A percentile compares a stretch with the other conserved stretches of the same genome.
Conservation (phyloP, 2,888 invertebrate genomes). For the Buathra laborator region DNA sequence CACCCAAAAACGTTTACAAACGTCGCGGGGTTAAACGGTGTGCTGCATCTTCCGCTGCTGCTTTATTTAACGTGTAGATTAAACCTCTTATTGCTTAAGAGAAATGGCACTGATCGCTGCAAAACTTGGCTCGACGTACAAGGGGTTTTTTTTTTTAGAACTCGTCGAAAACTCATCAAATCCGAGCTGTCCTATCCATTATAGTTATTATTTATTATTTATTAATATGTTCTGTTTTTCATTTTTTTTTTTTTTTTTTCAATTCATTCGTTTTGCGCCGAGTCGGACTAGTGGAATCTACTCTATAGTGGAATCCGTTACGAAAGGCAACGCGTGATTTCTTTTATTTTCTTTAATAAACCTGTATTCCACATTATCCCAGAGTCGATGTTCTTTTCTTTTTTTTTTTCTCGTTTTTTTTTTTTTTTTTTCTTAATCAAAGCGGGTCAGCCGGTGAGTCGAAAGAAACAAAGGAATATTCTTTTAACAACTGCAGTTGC, state of each 20-base stretch:
- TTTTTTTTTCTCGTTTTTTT: neutral
- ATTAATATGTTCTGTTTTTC: slow-evolving; percentile 41
- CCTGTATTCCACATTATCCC: slow-evolving; percentile 59
- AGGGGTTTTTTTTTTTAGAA: slow-evolving; percentile 44
- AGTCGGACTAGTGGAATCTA: slow-evolving; percentile 67
- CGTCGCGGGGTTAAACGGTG: neutral
- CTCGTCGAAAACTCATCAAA: slow-evolving; percentile 32
- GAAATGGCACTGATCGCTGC: slow-evolving; percentile 84
- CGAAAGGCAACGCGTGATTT: slow-evolving; percentile 84
- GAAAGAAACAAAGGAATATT: slow-evolving; percentile 11
- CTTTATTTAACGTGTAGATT: slow-evolving; percentile 58
- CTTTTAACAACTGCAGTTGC: slow-evolving; percentile 13
- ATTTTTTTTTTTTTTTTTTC: slow-evolving; percentile 14
- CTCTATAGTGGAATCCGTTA: slow-evolving; percentile 77
- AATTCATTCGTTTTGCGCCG: slow-evolving; percentile 58
- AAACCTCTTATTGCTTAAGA: slow-evolving; percentile 75
- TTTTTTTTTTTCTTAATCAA: slow-evolving; percentile 20
- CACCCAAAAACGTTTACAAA: slow-evolving; percentile 26
- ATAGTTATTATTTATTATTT: slow-evolving; percentile 31
- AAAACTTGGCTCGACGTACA: slow-evolving; percentile 74
- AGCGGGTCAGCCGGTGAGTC: slow-evolving; percentile 18
- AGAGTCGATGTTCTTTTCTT: slow-evolving; percentile 39
- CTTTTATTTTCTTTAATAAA: slow-evolving; percentile 69
- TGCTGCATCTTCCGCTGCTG: slow-evolving; percentile 37
- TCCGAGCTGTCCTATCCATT: slow-evolving; percentile 49